These are phyloP conservation scores for Theonella swinhoei DNA, from an alignment of 37 sponge, comb jelly and placozoan genomes.

Conservation along the genomic window DNA sequence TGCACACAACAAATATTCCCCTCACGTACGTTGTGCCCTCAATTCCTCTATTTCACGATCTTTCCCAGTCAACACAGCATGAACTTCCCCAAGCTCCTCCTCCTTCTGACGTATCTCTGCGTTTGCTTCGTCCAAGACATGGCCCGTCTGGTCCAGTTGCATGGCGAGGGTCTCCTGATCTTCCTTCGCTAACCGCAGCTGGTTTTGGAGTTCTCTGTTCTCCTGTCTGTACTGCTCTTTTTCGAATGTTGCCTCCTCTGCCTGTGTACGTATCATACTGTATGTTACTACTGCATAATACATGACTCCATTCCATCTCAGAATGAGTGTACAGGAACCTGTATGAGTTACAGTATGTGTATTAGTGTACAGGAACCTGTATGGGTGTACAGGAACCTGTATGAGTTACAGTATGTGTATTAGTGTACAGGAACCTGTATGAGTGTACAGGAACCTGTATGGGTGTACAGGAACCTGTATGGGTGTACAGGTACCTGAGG, in stretches of 20 bases:
- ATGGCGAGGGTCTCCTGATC: conserved; percentile 72
- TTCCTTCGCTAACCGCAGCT: conserved; percentile 64
- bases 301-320: not conserved
- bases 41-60: conserved; percentile 53
- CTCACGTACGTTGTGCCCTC: conserved; percentile 45
- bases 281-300: not conserved
- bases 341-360: not conserved
- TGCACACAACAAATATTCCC: too few species aligned
- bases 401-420: too few species aligned
- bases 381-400: not conserved
- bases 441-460: too few species aligned
- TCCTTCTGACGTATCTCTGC: conserved; percentile 65
- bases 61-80: conserved; percentile 29
- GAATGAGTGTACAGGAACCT: not conserved
- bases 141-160: conserved; percentile 80
- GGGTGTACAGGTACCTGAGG: too few species aligned
- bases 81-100: conserved; percentile 23
- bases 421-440: too few species aligned
- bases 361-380: not conserved
- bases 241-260: conserved; percentile 59
- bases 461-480: too few species aligned
- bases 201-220: conserved; percentile 66
- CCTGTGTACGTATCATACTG: conserved; percentile 11
- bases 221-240: conserved; percentile 59
- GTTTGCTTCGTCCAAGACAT: conserved; percentile 74